phyloP scores from a whole-genome alignment of 2,888 invertebrate genomes.

The Sphecodes monilicornis region DNA sequence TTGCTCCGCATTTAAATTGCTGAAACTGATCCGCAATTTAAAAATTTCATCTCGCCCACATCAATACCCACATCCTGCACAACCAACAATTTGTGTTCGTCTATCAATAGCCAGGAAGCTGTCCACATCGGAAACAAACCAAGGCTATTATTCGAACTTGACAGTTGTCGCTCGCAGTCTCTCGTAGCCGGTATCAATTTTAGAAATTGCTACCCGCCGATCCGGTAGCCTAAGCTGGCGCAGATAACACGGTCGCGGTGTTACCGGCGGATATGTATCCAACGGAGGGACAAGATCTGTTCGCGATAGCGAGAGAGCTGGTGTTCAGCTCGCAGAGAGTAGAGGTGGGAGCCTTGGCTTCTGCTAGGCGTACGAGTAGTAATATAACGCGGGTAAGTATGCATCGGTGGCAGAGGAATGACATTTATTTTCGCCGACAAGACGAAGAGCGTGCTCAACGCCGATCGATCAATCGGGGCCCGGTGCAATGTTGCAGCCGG shows the following conservation, averaged over 20 bases:
- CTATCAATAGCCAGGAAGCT: background rate
- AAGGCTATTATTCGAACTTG: constrained; percentile 1
- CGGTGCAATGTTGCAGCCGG: constrained; percentile 35
- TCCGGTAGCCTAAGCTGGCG: constrained; percentile 40
- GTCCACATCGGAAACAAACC: background rate
- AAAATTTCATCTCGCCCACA: background rate
- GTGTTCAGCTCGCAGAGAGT: background rate
- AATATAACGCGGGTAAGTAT: constrained; percentile 44
- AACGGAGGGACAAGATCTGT: constrained; percentile 49
- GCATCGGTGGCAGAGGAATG: constrained; percentile 28
- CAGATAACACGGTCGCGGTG: constrained; percentile 26
- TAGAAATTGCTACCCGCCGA: background rate
- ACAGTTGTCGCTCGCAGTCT: background rate
- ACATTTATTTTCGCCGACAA: constrained; percentile 53
- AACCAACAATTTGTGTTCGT: background rate
- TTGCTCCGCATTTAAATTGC: no score
- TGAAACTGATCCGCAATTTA: no score
- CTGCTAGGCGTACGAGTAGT: constrained; percentile 24
- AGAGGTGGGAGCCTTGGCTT: constrained; percentile 22
- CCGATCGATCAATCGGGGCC: constrained; percentile 53
- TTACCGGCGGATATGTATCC: constrained; percentile 35
- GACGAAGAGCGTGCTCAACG: constrained; percentile 49
- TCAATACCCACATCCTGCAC: background rate
- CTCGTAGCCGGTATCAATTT: background rate
- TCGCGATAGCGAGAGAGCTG: constrained; percentile 27